Evolutionary conservation across 2,113 vertebrate genomes (phyloP).

Genomic region (Eulemur rufifrons): DNA sequence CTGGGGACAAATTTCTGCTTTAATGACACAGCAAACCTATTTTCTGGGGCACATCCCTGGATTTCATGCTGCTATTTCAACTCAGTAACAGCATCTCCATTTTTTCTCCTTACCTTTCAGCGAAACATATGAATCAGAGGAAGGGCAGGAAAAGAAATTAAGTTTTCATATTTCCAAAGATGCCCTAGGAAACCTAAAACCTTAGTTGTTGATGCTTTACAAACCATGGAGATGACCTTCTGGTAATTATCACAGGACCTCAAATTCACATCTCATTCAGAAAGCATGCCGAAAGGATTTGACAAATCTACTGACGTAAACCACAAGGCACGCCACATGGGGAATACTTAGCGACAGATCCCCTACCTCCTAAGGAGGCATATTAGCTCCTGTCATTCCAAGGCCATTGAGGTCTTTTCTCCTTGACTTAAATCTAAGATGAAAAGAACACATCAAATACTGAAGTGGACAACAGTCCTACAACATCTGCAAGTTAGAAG

Average conservation of each 20-base stretch:
- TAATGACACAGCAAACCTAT: neutral
- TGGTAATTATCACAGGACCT: neutral
- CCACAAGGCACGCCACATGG: neutral
- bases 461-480: neutral
- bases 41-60: neutral
- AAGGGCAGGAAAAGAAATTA: neutral
- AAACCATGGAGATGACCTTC: constrained; percentile 2
- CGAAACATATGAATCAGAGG: neutral
- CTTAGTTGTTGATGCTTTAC: neutral
- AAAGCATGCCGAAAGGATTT: constrained; percentile 4
- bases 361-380: neutral
- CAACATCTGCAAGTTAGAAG: neutral
- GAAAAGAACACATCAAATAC: neutral
- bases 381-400: neutral
- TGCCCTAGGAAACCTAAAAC: neutral
- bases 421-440: neutral
- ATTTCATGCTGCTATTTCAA: neutral
- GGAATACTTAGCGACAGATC: neutral
- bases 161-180: neutral
- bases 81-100: neutral
- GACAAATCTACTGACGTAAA: neutral
- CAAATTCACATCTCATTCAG: constrained; percentile 14
- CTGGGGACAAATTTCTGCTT: neutral
- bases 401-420: neutral
- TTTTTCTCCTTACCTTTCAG: constrained; percentile 14